A percentile compares a stretch with the other conserved stretches of the same genome.
phyloP scores from a whole-genome alignment of 2,113 vertebrate species.

The Acinonyx jubatus region DNA sequence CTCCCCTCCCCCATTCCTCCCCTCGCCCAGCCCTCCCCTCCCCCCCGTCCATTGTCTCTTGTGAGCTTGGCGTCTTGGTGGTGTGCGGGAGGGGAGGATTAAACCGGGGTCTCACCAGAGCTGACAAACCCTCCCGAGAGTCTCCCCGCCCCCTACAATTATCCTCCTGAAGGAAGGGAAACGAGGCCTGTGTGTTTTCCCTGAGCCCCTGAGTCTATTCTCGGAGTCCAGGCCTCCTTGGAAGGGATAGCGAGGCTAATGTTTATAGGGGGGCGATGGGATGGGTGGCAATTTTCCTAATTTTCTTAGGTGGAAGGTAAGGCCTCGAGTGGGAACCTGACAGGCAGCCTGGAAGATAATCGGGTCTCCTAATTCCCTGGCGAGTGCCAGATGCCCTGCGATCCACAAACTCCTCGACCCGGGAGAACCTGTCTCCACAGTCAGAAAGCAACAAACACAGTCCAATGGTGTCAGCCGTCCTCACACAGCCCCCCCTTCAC shows the following conservation, averaged over 20 bases:
- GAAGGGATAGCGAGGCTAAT: neutral
- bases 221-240: neutral
- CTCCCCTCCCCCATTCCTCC: accelerated
- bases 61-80: neutral
- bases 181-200: neutral
- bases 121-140: neutral
- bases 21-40: accelerated
- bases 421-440: too few species aligned
- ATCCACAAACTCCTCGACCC: too few species aligned
- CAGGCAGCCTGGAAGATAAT: neutral
- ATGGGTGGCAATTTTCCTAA: neutral
- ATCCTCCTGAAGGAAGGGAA: neutral
- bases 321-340: neutral
- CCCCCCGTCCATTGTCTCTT: neutral
- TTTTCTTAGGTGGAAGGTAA: neutral
- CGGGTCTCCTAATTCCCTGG: neutral
- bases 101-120: neutral
- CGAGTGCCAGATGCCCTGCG: neutral
- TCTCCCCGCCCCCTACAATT: accelerated
- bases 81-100: neutral
- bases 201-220: neutral
- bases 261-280: neutral
- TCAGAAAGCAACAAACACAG: neutral
- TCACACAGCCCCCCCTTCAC: accelerated
- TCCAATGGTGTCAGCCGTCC: accelerated